Base-by-base conservation (phyloP, 2,113 vertebrate species). In the Chinchilla lanigera region DNA sequence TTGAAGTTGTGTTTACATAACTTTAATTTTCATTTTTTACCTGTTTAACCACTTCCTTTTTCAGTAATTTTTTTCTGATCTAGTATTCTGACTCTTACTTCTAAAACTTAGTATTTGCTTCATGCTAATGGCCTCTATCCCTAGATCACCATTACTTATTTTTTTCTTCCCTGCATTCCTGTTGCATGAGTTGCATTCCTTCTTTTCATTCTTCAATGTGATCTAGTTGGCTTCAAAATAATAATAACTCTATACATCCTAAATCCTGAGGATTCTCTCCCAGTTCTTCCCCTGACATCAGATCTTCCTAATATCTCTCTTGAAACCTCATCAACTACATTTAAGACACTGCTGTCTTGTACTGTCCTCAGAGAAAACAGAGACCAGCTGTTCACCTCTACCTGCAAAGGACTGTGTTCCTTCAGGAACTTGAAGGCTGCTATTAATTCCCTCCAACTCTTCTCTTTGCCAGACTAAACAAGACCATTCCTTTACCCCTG, bases 381-480 rank as follows among this genome's bases (percentile, higher is more conserved):
- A 95, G 60, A 61, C 86, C 98, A 97, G 95, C 97, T 97, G 97
- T 95, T 97, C 93, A 56, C 63, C 87, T 95, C 87, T 97, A 97
- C 98, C 97, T 97, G 95, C 94, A 83, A 82, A 96, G 92, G 92
- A 89, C 97, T 97, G 95, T 92, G 86, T 90, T 97, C 81, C 95
- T 92, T 97, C 96, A 90, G 80, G 87, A 88, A 95, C 83, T 86
- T 41, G 61, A 96, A 92, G 84, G 89, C 90, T 92, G 96, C 92
- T 95, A 82, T 95, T 96, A 93, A 90, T 96, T 89, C 95, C 81
- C 50, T 97, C 95, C 83, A 77, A 94, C 58, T 94, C 90, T 95
- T 93, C 91, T 93, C 89, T 91, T 86, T 89, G 88, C 94, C 93
- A 97, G 96, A 97, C 97, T 97, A 97, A 98, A 97, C 97, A 97